Evolutionary conservation across 1,140 invertebrate species (phyloP), one percentile per base, ranked within the genome.

Genomic region (Aphidius ervi): DNA sequence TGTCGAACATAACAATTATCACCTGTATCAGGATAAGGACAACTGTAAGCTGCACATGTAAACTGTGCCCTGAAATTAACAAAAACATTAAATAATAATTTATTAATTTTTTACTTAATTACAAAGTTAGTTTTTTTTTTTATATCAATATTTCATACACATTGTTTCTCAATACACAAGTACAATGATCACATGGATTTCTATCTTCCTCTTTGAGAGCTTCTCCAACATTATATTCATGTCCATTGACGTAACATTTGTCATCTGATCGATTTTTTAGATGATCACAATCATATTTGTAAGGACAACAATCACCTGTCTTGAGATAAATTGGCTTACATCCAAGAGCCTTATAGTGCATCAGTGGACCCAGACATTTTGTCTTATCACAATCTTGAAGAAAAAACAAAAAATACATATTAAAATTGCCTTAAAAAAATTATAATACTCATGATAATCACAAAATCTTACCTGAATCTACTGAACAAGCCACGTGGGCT

Each of bases 41-140:
- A 74, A 31, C 73, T 68, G 1, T 67, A n/a, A 3, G 8, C 2
- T 2, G 69, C 65, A 5, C 74, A 75, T 1, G 6, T 43, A 9
- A 75, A 75, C 0, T 0, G 0, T 4, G 68, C 63, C 6, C 72
- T 75, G n/a, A 50, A 47, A 1, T 6, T 46, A 59, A 49, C 39
- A 63, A 48, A 49, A 58, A 6, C 1, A 1, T 9, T 43, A 43
- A 9, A 43, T 7, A 9, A 43, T 43, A 43, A 43, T 9, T 43
- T 43, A 6, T 43, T 6, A 43, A 43, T 43, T 39, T 57, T 37
- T 31, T 5, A n/a, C 23, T 9, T 45, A 31, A 16, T 57, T 23
- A 57, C 39, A 47, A 9, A 23, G 43, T 50, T 43, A 52, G 37
- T 52, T 9, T 46, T 57, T 10, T 42, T 16, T 16, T 16, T 16